phyloP scores from a whole-genome alignment of 2,888 invertebrate genomes.

The Subacronicta megacephala region DNA sequence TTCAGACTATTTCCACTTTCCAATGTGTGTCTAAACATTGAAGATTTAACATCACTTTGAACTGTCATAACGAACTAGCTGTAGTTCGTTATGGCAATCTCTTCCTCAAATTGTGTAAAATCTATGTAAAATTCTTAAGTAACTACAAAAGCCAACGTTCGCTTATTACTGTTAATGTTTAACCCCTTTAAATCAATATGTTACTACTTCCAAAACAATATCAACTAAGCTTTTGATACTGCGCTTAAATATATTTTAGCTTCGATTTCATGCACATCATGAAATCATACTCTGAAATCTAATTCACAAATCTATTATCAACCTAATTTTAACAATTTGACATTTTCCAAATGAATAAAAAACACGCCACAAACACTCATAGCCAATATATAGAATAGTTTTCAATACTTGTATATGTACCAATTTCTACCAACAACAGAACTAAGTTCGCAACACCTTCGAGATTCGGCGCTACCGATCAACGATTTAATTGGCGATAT shows the following conservation, averaged over 20 bases:
- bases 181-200: conserved; percentile 31
- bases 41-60: no score
- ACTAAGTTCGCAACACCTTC: conserved; percentile 59
- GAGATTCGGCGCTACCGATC: conserved; percentile 78
- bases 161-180: conserved; percentile 34
- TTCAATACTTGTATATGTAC: conserved; percentile 10
- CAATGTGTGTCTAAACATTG: no score
- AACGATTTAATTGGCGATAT: conserved; percentile 87
- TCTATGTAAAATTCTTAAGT: no score
- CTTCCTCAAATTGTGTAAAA: neutral
- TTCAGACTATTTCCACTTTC: no score
- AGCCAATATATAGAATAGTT: conserved; percentile 5
- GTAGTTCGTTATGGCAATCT: no score
- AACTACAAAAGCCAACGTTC: conserved; percentile 4
- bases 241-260: conserved; percentile 25
- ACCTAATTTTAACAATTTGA: no score
- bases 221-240: conserved; percentile 9
- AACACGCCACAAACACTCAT: no score
- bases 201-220: conserved; percentile 29
- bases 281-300: conserved; percentile 20
- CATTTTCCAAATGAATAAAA: neutral
- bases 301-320: no score
- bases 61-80: no score
- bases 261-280: conserved; percentile 21
- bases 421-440: conserved; percentile 42